A percentile compares a stretch with the other conserved stretches of the same genome.
These are phyloP conservation scores for Lophius americanus DNA, from an alignment of 2,797 vertebrate genomes.

Conservation along the genomic window DNA sequence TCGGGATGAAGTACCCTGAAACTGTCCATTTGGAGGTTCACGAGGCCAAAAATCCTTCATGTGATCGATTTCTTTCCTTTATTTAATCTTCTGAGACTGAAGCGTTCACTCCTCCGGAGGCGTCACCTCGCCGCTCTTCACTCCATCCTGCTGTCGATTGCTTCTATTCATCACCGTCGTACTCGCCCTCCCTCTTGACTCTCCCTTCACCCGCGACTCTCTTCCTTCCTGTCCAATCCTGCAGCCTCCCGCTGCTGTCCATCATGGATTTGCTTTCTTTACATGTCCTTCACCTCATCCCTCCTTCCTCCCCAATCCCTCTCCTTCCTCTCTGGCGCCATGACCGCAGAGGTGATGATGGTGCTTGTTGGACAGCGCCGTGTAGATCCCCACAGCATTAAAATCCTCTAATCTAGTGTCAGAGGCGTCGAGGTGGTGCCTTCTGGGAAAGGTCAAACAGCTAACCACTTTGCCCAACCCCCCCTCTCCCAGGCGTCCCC, in stretches of 20 bases:
- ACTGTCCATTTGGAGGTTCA: not conserved
- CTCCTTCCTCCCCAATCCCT: not conserved
- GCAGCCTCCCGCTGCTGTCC: not conserved
- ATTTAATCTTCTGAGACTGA: slow-evolving; percentile 8
- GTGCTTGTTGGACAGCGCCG: not conserved
- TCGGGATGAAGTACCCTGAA: not conserved
- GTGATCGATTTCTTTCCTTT: not conserved
- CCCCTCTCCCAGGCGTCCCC: slow-evolving; percentile 3
- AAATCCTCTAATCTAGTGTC: slow-evolving; percentile 48
- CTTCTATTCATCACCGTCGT: not conserved
- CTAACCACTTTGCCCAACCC: slow-evolving; percentile 40
- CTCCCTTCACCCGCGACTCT: not conserved
- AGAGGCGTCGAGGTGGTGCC: slow-evolving; percentile 33
- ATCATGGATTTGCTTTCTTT: not conserved
- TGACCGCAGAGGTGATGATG: not conserved
- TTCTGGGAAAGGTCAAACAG: slow-evolving; percentile 55
- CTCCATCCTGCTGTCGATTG: not conserved
- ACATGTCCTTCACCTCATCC: not conserved
- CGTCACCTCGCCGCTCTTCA: not conserved
- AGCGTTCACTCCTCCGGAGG: slow-evolving; percentile 1
- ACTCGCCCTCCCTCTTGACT: not conserved
- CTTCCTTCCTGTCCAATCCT: not conserved
- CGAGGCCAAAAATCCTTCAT: not conserved
- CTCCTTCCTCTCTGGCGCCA: not conserved
- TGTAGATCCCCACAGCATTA: slow-evolving; percentile 42